phyloP scores from a whole-genome alignment of 1,140 invertebrate species.

The Tribolium madens region DNA sequence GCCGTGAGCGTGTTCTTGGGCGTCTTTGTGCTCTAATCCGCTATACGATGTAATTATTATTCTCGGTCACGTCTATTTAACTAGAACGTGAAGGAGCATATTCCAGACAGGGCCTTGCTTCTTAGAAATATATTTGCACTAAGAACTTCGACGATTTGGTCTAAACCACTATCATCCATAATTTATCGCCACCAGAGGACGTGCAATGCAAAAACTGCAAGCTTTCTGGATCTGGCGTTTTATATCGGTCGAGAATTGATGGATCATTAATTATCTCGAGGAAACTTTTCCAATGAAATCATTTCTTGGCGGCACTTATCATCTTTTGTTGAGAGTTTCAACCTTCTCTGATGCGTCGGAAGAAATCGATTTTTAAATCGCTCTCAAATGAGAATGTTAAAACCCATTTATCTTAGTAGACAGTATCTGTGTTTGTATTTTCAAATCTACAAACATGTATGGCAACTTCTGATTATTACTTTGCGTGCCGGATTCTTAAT shows the following conservation, averaged over 20 bases:
- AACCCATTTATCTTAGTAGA: background rate
- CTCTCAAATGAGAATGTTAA: background rate
- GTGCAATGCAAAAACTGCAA: constrained; percentile 30
- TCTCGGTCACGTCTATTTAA: constrained; percentile 43
- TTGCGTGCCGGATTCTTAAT: constrained; percentile 11
- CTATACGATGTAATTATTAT: constrained; percentile 42
- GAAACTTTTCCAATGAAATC: background rate
- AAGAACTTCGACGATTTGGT: constrained; percentile 33
- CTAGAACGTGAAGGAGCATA: constrained; percentile 39
- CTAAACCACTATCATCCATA: constrained; percentile 34
- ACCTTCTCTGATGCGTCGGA: background rate
- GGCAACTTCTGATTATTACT: constrained; percentile 11
- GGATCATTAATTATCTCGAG: constrained; percentile 18
- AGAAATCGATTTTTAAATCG: background rate
- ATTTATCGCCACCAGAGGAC: constrained; percentile 25
- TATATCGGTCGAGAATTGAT: constrained; percentile 24
- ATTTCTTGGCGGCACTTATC: constrained; percentile 2
- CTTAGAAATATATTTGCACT: constrained; percentile 39
- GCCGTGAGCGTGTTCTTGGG: constrained; percentile 35
- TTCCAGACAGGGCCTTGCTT: constrained; percentile 34
- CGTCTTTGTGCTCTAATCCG: constrained; percentile 35
- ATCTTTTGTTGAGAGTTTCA: background rate
- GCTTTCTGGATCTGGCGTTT: constrained; percentile 23
- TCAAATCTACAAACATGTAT: constrained; percentile 15
- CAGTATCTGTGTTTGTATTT: constrained; percentile 5